Percentiles rank a stretch among this genome's conserved stretches.
Evolutionary conservation across 1,140 invertebrate genomes (phyloP).

Genomic region (Drosophila kikkawai): DNA sequence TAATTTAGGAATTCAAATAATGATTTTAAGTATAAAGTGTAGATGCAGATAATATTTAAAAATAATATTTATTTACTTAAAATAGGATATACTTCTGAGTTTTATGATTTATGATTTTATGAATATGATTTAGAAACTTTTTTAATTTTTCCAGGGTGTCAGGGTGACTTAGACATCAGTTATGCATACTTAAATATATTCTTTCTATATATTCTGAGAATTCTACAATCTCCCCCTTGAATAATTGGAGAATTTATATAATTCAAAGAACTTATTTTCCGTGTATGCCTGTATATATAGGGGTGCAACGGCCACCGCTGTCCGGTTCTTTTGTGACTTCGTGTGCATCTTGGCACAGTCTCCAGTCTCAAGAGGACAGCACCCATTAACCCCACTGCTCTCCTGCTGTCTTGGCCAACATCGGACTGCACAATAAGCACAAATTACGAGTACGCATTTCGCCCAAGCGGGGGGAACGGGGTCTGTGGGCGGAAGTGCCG

Average conservation of each 20-base stretch:
- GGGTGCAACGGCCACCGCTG: conserved; percentile 41
- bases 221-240: not conserved
- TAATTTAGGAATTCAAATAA: too few relatives aligned
- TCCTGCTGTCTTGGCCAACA: conserved; percentile 34
- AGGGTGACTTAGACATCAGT: too few relatives aligned
- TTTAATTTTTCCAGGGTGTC: too few relatives aligned
- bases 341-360: conserved; percentile 62
- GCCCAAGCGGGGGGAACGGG: conserved; percentile 5
- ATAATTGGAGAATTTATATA: not conserved
- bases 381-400: not conserved
- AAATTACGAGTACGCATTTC: conserved; percentile 75
- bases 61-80: too few relatives aligned
- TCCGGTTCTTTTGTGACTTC: conserved; percentile 72
- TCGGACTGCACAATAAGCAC: conserved; percentile 73
- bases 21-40: too few relatives aligned
- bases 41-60: too few relatives aligned
- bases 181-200: too few relatives aligned
- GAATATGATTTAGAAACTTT: too few relatives aligned
- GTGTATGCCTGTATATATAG: conserved; percentile 10
- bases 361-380: conserved; percentile 7
- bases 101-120: too few relatives aligned
- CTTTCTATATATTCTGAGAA: too few relatives aligned
- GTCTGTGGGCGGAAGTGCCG: conserved; percentile 4
- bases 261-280: not conserved
- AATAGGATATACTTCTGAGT: too few relatives aligned